Percentiles rank a stretch among this genome's conserved stretches.
Evolutionary conservation across 2,113 vertebrate species (phyloP).

Genomic region (Nicator chloris): DNA sequence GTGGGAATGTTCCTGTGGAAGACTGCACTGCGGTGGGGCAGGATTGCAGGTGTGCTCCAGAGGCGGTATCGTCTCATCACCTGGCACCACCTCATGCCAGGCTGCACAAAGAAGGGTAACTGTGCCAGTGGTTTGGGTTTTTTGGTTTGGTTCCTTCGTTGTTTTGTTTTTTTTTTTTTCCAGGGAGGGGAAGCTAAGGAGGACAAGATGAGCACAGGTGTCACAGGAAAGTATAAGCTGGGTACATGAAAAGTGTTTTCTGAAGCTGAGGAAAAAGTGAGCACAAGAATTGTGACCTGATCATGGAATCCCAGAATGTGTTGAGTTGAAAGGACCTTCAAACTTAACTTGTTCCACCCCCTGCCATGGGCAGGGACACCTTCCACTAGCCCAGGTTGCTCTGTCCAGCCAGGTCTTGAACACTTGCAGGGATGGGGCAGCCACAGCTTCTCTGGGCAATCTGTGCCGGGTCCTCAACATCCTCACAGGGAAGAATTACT

Average conservation of each 20-base stretch:
- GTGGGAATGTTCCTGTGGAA: not conserved
- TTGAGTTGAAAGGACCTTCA: not conserved
- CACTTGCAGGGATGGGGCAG: not conserved
- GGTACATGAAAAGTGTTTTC: not conserved
- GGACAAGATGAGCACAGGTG: not conserved
- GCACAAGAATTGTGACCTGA: not conserved
- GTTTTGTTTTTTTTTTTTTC: not conserved
- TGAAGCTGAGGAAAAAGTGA: not conserved
- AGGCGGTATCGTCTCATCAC: not conserved
- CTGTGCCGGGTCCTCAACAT: not conserved
- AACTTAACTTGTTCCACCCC: not conserved
- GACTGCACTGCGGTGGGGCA: not conserved
- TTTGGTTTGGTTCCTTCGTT: not conserved
- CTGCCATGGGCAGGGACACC: not conserved
- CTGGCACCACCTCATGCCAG: not conserved
- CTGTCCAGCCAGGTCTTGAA: fast-evolving
- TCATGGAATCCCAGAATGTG: not conserved
- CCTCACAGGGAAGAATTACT: not conserved
- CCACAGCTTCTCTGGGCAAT: not conserved
- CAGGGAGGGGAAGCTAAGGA: not conserved
- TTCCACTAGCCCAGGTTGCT: not conserved
- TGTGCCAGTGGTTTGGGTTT: not conserved
- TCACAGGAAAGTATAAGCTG: not conserved
- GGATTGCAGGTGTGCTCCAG: not conserved
- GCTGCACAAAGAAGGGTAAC: not conserved